Evolutionary conservation across 2,888 invertebrate species (phyloP), one percentile per base, ranked within the genome.

Genomic region (Xestia sexstrigata): DNA sequence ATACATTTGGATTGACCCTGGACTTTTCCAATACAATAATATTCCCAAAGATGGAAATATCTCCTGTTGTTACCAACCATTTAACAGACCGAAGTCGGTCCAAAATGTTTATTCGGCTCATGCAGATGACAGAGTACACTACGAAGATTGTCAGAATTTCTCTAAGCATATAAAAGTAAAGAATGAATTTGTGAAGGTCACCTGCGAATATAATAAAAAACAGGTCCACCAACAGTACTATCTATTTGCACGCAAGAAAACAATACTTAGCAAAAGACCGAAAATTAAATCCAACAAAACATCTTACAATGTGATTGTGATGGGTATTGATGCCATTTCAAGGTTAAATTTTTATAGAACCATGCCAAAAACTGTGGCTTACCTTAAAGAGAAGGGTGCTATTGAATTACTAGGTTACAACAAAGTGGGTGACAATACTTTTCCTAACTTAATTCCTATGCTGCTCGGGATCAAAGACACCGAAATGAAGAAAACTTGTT

Each of bases 341-440:
- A 97, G 99, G 87, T 95, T 98, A 82, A 99, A 99, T 94, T 98
- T 99, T 87, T 97, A 98, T 83, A 97, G 99, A 66, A 98, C 98
- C 88, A 98, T 99, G 98, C 98, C 98, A 0, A 97, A 97, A 89
- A 98, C 98, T 0, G 94, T 97, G 30, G 92, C 96, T 4, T 97
- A 97, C 86, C 95, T 99, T 71, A 95, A 97, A 78, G 93, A 97
- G 26, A 95, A 98, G 80, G 97, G 97, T 23, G 98, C 98, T 60
- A 97, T 98, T 71, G 99, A 99, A 92, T 97, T 99, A 92, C 94
- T 98, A 85, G 99, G 99, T 9, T 99, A 99, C 93, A 99, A 98
- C 92, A 99, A 99, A 97, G 98, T 99, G 15, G 99, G 98, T 6
- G 99, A 99, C 93, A 99, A 99, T 93, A 99, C 99, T 0, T 99